Base-by-base conservation (phyloP, 2,797 vertebrate species). In the Callimico goeldii region DNA sequence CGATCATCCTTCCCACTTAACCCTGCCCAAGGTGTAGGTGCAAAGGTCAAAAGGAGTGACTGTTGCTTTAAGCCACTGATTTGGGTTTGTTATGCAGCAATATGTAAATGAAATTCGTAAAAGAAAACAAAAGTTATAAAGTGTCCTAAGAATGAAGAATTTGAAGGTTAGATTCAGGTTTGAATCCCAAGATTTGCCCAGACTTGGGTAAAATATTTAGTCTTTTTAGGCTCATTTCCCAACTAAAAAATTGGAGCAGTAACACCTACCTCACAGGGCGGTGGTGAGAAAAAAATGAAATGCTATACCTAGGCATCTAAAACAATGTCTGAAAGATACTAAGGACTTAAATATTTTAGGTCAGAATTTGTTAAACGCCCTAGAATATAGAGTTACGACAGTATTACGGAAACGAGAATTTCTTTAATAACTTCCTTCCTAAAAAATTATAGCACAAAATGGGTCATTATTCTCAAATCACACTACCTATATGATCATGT, bases 401-500 rank as follows among this genome's bases (percentile, higher is more conserved):
- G 7, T 36, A 88, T n/a, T 8, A 46, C 88, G 20, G 7, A 33
- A 95, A 75, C 86, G 43, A 81, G 12, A 93, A 52, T 58, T 90
- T 61, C 67, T 92, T 89, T 19, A 87, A 36, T 84, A 93, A 88
- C 17, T 48, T 64, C 33, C 77, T 90, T 93, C 57, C 81, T 84
- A 20, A 82, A 82, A 28, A 81, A 92, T 28, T 8, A 4, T 14
- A 6, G 30, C 57, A n/a, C 36, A 39, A 88, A 90, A 81, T 77
- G 57, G 33, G 52, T 73, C 77, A 19, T 87, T 97, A 80, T 80
- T 79, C 72, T 48, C 46, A 90, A 88, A 22, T 90, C 77, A 55
- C 52, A 26, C 55, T 26, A 17, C 41, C 73, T 85, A 6, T 76
- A 12, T 85, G 88, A 73, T 80, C 67, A 33, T 73, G 5, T 79